phyloP scores from a whole-genome alignment of 2,888 invertebrate genomes.

The Chirona hameri region DNA sequence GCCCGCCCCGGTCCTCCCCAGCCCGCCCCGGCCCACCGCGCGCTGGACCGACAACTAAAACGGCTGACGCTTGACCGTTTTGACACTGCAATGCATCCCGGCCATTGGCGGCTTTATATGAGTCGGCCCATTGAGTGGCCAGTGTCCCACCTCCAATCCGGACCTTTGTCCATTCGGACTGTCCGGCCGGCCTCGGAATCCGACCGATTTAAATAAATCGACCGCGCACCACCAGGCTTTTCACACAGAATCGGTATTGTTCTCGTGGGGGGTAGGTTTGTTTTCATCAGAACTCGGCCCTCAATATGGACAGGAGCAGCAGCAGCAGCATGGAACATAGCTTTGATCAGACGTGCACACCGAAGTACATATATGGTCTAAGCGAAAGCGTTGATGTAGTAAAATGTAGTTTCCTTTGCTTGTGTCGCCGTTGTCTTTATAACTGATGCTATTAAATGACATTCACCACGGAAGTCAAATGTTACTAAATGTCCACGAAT shows the following conservation, averaged over 20 bases:
- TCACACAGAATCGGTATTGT: neutral
- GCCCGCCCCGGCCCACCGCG: neutral
- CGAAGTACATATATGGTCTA: too few relatives aligned
- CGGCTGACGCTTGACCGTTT: conserved; percentile 4
- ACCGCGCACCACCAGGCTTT: neutral
- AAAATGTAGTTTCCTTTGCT: too few relatives aligned
- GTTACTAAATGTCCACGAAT: too few relatives aligned
- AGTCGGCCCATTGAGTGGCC: conserved; percentile 3
- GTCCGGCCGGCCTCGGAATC: neutral
- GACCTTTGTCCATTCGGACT: neutral
- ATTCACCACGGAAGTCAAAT: too few relatives aligned
- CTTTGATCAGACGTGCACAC: too few relatives aligned
- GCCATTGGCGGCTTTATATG: neutral
- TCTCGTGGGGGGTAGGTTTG: neutral
- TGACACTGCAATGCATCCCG: neutral
- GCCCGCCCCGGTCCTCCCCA: neutral
- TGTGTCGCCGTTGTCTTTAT: too few relatives aligned
- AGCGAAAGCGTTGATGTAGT: too few relatives aligned
- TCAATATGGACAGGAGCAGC: too few relatives aligned
- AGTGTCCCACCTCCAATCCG: neutral
- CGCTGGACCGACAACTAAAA: neutral
- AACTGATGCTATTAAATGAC: too few relatives aligned
- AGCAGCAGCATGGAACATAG: too few relatives aligned
- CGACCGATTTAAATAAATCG: neutral
- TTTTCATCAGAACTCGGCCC: too few relatives aligned